phyloP scores from a whole-genome alignment of 2,113 vertebrate genomes.

The Corythaixoides concolor region DNA sequence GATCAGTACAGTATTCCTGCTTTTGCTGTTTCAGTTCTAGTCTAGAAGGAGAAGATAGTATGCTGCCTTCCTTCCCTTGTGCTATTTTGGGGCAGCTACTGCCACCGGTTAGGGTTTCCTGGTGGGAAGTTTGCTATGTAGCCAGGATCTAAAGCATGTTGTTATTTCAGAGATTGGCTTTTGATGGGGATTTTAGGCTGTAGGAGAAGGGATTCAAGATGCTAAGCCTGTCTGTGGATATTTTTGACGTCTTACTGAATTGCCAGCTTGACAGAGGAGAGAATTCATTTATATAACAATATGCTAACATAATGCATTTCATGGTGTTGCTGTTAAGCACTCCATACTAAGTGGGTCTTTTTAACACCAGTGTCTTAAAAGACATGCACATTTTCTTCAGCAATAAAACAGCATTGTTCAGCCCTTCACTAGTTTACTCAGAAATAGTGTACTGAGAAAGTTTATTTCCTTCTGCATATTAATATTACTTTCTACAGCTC shows the following conservation, averaged over 20 bases:
- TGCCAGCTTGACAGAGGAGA: not conserved
- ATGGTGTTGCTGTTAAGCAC: not conserved
- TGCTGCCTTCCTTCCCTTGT: not conserved
- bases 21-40: not conserved
- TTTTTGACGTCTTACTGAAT: not conserved
- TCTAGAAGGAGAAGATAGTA: not conserved
- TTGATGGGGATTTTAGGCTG: not conserved
- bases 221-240: not conserved
- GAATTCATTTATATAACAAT: not conserved
- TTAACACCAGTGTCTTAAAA: not conserved
- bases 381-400: not conserved
- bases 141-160: not conserved
- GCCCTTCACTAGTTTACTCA: not conserved
- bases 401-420: not conserved
- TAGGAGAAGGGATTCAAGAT: not conserved
- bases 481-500: not conserved
- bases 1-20: not conserved
- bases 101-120: not conserved
- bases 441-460: not conserved
- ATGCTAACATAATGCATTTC: not conserved
- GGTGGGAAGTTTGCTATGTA: not conserved
- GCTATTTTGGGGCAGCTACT: not conserved
- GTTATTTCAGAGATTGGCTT: not conserved
- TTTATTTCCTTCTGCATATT: not conserved
- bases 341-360: not conserved